Conservation (phyloP, 2,888 invertebrate species). For the Apotomis capreana region DNA sequence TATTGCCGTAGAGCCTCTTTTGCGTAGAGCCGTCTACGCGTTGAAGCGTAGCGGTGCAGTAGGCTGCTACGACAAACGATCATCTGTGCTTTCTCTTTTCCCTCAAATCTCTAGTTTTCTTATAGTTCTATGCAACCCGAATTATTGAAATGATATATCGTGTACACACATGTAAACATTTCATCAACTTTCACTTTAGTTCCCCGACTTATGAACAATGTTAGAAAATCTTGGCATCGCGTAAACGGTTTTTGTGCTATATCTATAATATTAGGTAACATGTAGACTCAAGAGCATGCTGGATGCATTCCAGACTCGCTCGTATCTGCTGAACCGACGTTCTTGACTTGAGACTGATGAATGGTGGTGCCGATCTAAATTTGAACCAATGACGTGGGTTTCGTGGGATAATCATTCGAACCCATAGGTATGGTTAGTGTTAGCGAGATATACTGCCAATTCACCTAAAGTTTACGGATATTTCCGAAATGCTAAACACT, state of each 20-base stretch:
- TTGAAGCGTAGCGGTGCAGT: conserved; percentile 17
- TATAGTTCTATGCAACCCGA: background rate
- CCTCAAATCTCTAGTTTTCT: background rate
- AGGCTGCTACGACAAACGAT: background rate
- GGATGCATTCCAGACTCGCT: conserved; percentile 46
- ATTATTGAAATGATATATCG: background rate
- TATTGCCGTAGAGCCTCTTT: background rate
- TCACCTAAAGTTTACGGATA: conserved; percentile 34
- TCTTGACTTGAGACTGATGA: conserved; percentile 57
- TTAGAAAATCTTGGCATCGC: conserved; percentile 5
- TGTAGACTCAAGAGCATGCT: conserved; percentile 19
- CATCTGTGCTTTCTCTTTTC: background rate
- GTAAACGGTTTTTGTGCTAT: conserved; percentile 33
- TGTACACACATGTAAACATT: background rate
- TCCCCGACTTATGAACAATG: background rate
- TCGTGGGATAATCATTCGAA: conserved; percentile 48
- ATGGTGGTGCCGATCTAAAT: conserved; percentile 57
- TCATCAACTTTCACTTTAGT: background rate
- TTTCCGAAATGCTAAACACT: conserved; percentile 33
- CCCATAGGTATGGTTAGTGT: conserved; percentile 46
- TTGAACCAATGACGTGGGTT: conserved; percentile 63
- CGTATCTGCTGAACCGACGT: conserved; percentile 54
- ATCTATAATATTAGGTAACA: conserved; percentile 6
- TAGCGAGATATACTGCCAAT: conserved; percentile 32
- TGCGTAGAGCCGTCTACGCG: conserved; percentile 10